Evolutionary conservation across 2,113 vertebrate genomes (phyloP), one percentile per base, ranked within the genome.

Genomic region (Eira barbara): DNA sequence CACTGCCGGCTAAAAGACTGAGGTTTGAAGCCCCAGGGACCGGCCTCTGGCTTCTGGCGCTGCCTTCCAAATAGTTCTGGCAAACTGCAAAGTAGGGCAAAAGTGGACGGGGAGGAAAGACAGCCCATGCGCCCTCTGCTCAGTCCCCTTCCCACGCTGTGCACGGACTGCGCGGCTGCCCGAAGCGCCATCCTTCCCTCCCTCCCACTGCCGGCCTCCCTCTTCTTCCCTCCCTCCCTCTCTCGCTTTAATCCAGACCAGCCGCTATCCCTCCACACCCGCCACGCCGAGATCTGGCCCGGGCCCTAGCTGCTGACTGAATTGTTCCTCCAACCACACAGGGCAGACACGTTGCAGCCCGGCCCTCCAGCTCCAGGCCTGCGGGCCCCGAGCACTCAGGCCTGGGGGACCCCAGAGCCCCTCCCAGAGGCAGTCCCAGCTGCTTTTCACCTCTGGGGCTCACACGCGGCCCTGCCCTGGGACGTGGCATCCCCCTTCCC

Each of bases 211-310:
- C 49, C 0, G 1, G 69, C 82, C 86, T 83, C 95, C 87, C 61
- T 47, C 47, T 67, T 18, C 90, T 92, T 85, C 55, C 81, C 78
- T 34, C 81, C 55, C 89, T 45, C 78, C 78, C 65, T 65, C 91
- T 63, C 73, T 4, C 71, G 84, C 81, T 97, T 91, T 98, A 98
- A 98, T 98, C 95, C 97, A 97, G 97, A 98, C 97, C 98, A 98
- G 97, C 97, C 97, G 79, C 94, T 86, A 10, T 91, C 95, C 74
- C 83, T 93, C 94, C 90, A 91, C 97, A 94, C 96, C 94, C 96
- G 92, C 97, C 97, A 96, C 91, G 97, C 97, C 95, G 93, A 96
- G 97, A 90, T 96, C 98, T 98, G 97, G 97, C 97, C 93, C 92
- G 14, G 67, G 94, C 97, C 96, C 97, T 96, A 73, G 93, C 92